A percentile compares a stretch with the other conserved stretches of the same genome.
Evolutionary conservation across 2,113 vertebrate species (phyloP).

Genomic region (Lipophrys pholis): DNA sequence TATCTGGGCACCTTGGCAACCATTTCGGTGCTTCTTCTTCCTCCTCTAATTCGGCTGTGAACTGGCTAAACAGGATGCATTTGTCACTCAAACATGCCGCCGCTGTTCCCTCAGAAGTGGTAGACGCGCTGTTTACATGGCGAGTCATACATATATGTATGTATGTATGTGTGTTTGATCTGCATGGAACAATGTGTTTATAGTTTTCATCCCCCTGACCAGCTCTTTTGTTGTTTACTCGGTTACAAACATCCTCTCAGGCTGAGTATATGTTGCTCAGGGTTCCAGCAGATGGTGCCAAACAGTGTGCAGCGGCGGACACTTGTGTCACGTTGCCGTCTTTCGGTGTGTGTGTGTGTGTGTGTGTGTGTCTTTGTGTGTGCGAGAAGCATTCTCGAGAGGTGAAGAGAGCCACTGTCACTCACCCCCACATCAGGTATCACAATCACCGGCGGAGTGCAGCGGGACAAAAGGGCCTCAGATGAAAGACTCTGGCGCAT

Average conservation of each 20-base stretch:
- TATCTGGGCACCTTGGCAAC: constrained; percentile 78
- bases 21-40: constrained; percentile 62
- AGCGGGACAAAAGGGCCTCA: constrained; percentile 6
- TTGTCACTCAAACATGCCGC: constrained; percentile 36
- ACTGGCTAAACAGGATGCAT: constrained; percentile 42
- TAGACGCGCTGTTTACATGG: not conserved
- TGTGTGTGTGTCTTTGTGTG: not conserved
- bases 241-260: constrained; percentile 2
- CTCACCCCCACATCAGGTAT: constrained; percentile 37
- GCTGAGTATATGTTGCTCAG: constrained; percentile 9
- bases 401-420: constrained; percentile 19
- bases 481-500: too few species aligned
- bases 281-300: constrained; percentile 74
- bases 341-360: constrained; percentile 1
- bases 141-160: not conserved
- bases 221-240: constrained; percentile 12
- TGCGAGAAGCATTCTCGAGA: not conserved
- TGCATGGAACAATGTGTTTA: not conserved
- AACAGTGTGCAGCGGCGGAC: constrained; percentile 27
- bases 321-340: not conserved
- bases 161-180: not conserved
- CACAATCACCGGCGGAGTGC: constrained; percentile 9
- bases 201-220: not conserved
- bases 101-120: constrained; percentile 22
- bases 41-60: constrained; percentile 52